Base-by-base conservation (phyloP, 2,888 invertebrate genomes). In the Girardia tigrina region DNA sequence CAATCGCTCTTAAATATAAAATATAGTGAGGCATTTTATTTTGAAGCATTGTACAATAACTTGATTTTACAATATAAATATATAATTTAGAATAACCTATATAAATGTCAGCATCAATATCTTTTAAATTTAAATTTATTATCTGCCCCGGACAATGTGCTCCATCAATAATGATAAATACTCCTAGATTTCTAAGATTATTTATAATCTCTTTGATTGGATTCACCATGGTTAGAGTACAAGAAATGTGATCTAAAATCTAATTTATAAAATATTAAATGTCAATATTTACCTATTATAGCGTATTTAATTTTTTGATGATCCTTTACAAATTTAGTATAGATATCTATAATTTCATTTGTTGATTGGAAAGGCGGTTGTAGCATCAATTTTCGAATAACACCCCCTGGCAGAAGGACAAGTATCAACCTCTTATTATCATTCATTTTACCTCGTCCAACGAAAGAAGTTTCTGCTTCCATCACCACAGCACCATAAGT, bases 101-200 rank as follows among this genome's bases (percentile, higher is more conserved):
- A 74, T 80, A 83, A 77, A 81, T 80, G 75, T 83, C 82, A 0
- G 80, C 80, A 26, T 80, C 80, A 28, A 82, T 78, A 12, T 79
- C 79, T 42, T 80, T 79, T 69, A 82, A 69, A 74, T 81, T 78
- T 0, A 81, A 78, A 1, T 76, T 36, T 0, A 77, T 76, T 27
- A 82, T 20, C 20, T 83, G 82, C 0, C 83, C 83, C 0, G 81
- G 81, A 0, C 79, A 78, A 70, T 83, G 83, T 2, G 83, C 83
- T 20, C 82, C 83, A 77, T 83, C 83, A 26, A 83, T 78, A 27
- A 82, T 27, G 28, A 80, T 79, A 26, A 81, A 29, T 27, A 80
- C 80, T 0, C 79, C 79, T 77, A 80, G 78, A 23, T 79, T 74
- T 28, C 79, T 79, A 78, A 82, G 81, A 1, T 81, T 74, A 6